Percentiles rank a stretch among this genome's conserved stretches.
Conservation (phyloP, 2,113 vertebrate species). For the Heptranchias perlo region DNA sequence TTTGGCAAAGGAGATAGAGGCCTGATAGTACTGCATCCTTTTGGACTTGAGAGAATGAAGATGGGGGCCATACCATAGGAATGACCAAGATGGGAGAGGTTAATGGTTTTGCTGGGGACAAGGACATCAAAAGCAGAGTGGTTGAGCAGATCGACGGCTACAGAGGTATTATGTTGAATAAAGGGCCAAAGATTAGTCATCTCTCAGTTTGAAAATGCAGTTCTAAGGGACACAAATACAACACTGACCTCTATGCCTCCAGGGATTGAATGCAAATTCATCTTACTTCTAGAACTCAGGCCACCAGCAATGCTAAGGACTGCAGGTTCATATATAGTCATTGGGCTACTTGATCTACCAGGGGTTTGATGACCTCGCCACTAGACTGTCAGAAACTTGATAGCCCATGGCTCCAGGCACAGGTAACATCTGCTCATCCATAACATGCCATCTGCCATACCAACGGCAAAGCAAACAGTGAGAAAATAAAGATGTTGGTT, state of each 20-base stretch:
- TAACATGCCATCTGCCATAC: not conserved
- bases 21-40: not conserved
- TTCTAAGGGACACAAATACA: not conserved
- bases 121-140: not conserved
- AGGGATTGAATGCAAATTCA: not conserved
- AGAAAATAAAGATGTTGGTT: not conserved
- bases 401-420: not conserved
- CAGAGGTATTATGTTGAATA: not conserved
- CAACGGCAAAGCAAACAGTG: not conserved
- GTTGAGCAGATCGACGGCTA: not conserved
- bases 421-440: not conserved
- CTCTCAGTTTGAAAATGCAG: not conserved
- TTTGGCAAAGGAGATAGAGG: not conserved
- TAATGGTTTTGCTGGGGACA: not conserved
- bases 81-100: not conserved
- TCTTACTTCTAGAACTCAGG: too few species aligned
- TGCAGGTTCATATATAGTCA: not conserved
- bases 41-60: not conserved
- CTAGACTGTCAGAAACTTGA: not conserved
- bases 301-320: not conserved
- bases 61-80: not conserved
- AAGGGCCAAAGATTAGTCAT: not conserved
- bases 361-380: not conserved
- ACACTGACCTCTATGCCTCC: not conserved
- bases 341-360: not conserved